These are phyloP conservation scores for Tipula confusa DNA, from an alignment of 2,888 invertebrate genomes.

Conservation along the genomic window DNA sequence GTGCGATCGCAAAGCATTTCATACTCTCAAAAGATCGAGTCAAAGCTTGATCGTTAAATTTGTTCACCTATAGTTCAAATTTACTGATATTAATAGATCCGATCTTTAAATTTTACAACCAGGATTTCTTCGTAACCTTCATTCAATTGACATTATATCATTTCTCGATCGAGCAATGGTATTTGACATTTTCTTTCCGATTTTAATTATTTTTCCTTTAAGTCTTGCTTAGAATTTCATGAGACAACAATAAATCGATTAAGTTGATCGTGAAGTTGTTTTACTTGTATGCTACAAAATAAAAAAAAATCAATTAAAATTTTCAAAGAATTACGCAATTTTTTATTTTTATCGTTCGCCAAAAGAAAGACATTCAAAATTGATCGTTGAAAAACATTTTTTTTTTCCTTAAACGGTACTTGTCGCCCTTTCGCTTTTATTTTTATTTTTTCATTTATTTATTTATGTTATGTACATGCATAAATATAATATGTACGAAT, in stretches of 20 bases:
- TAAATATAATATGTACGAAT: neutral
- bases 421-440: slow-evolving; percentile 30
- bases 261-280: neutral
- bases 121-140: too few relatives aligned
- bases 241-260: neutral
- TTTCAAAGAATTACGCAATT: neutral
- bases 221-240: neutral
- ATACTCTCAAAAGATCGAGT: too few relatives aligned
- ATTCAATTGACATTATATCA: too few relatives aligned
- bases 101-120: too few relatives aligned
- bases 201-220: too few relatives aligned
- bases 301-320: slow-evolving; percentile 13
- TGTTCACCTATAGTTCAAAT: too few relatives aligned
- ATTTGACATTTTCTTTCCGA: too few relatives aligned
- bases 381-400: neutral
- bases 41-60: too few relatives aligned
- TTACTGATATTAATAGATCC: too few relatives aligned
- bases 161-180: too few relatives aligned
- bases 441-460: neutral
- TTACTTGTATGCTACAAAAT: neutral
- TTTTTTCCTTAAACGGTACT: slow-evolving; percentile 28
- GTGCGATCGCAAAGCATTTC: too few relatives aligned
- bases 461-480: neutral
- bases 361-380: slow-evolving; percentile 3
- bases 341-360: neutral